Base-by-base conservation (phyloP, 1,140 invertebrate genomes). In the Cydia fagiglandana region DNA sequence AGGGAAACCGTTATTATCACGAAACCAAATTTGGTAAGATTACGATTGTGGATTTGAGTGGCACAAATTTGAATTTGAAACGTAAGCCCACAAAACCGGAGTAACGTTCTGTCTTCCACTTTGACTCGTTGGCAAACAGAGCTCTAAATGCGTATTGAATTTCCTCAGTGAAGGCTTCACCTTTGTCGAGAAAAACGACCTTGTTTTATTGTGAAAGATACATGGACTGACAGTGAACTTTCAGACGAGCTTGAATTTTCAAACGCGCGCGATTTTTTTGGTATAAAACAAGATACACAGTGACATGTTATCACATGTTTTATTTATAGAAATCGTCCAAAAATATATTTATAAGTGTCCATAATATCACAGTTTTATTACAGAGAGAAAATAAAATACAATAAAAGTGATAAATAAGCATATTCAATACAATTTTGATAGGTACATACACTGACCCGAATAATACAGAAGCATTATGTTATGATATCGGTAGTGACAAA, bases 121-220 rank as follows among this genome's bases (percentile, higher is more conserved):
- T 24, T 66, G 17, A 61, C 56, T 61, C 10, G 17, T 56, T 56
- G 53, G n/a, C 53, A 20, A 61, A 61, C 20, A 24, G 6, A 6
- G n/a, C 50, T 61, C 56, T 24, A 61, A 61, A 61, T 61, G 20
- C 56, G 56, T 24, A 24, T 61, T 24, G 56, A 61, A 61, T 24
- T 61, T 24, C 12, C 56, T 24, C 20, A 12, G 56, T 61, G 17
- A 61, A 61, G n/a, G 17, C 9, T 20, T 6, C 2, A n/a, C 56
- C 56, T 61, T 61, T 61, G 56, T 61, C n/a, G 4, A 17, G 50
- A 17, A 53, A 53, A 53, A 53, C n/a, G 56, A 24, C 20, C 20
- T 61, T 61, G 56, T 61, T 61, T 61, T 61, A 61, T 61, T 61
- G 20, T 61, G 56, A 24, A 61, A 61, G 20, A 61, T 61, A 61